Percentiles rank a stretch among this genome's conserved stretches.
phyloP scores from a whole-genome alignment of 2,888 invertebrate genomes.

The Megalurothrips usitatus region DNA sequence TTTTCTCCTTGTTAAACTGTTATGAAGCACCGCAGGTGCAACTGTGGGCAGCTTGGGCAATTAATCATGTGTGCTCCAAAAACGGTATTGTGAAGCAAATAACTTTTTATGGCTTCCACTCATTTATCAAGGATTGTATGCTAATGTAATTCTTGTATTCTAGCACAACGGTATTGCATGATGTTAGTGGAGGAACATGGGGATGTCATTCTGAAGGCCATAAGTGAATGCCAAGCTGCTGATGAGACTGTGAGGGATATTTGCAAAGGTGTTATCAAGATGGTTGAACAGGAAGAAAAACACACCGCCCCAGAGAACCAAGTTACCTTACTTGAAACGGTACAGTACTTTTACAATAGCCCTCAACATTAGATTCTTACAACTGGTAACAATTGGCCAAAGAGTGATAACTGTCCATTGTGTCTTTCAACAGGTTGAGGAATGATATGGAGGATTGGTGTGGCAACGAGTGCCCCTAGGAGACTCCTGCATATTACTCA shows the following conservation, averaged over 20 bases:
- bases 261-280: background rate
- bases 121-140: background rate
- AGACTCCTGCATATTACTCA: background rate
- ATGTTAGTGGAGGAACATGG: slow-evolving; percentile 61
- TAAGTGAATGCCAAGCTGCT: slow-evolving; percentile 35
- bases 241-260: background rate
- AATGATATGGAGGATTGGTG: no score
- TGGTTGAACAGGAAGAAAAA: background rate
- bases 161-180: slow-evolving; percentile 61
- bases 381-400: background rate
- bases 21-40: slow-evolving; percentile 61
- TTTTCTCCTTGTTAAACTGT: slow-evolving; percentile 59
- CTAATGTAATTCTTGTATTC: slow-evolving; percentile 39
- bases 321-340: background rate
- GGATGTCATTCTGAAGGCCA: slow-evolving; percentile 49
- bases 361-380: background rate
- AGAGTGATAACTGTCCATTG: background rate
- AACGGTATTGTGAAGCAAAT: slow-evolving; percentile 54
- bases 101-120: background rate
- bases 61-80: slow-evolving; percentile 71
- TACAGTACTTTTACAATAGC: background rate
- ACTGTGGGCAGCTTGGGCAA: slow-evolving; percentile 74
- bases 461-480: background rate
- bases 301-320: background rate
- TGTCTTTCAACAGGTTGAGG: background rate